Base-by-base conservation (phyloP, 2,888 invertebrate species). In the Drosophila algonquin region DNA sequence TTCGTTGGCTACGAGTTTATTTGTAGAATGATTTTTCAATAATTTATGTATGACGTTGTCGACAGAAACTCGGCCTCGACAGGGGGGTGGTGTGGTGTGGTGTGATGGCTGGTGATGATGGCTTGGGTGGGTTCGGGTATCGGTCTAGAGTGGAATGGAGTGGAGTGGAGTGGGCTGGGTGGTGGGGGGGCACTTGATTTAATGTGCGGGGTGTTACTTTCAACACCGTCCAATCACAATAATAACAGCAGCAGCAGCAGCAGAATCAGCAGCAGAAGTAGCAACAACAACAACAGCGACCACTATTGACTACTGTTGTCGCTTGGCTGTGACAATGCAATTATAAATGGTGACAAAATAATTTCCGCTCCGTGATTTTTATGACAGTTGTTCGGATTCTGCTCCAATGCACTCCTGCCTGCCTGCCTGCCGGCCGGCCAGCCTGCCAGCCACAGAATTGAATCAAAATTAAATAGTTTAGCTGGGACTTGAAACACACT, bases 261-360 rank as follows among this genome's bases (percentile, higher is more conserved):
- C 61, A 52, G 16, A 7, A 27, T 1, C 32, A 52, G 12, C 12
- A 12, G 35, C 12, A 35, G 35, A 2, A 35, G 18, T 3, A 51
- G 51, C 5, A 60, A 58, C 51, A 56, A 18, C 59, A 52, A 45
- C 46, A 52, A 12, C 21, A 5, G 32, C 21, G 16, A 32, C 54
- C 18, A n/a, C 45, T 70, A 61, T 60, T 56, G 68, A 72, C 53
- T 73, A 73, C 68, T 82, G 80, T 40, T 40, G 40, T n/a, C 40
- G 40, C 40, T 40, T 40, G 40, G 40, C 77, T 87, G 87, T 90
- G 90, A 90, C 90, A 90, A 90, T 90, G 89, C 90, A 90, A 90
- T 90, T 90, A 90, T 90, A 90, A 90, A 90, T 90, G 90, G 90
- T 90, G 90, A 90, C 90, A 90, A 90, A 90, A 90, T 90, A 90